Base-by-base conservation (phyloP, 2,113 vertebrate species). In the Myodes glareolus region DNA sequence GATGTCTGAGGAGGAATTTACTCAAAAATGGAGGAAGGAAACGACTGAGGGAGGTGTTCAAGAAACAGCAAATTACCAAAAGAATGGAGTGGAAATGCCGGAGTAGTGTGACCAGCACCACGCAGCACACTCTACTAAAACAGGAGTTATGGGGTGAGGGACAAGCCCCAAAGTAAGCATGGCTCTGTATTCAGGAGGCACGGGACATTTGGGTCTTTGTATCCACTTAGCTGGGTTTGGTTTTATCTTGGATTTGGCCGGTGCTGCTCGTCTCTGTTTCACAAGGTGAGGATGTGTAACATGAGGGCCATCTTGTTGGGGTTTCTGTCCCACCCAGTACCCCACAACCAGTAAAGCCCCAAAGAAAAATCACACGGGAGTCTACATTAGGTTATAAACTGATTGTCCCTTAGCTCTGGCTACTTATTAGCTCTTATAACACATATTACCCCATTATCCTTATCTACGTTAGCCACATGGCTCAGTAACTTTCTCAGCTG, bases 1-100 rank as follows among this genome's bases (percentile, higher is more conserved):
- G 73, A 68, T 47, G 63, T 67, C 81, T 94, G 55, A 39, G 27
- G 76, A 94, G 23, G 50, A 33, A 89, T 80, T 84, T 89, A 72
- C 77, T 91, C 68, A 33, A 75, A 76, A 94, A 70, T 9, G 29
- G 81, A 86, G 91, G 72, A 67, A 95, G 55, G 27, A 76, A 61
- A 75, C 70, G 21, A 39, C 7, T 90, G 11, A 17, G 73, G 42
- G 88, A 47, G 52, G 19, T 88, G 47, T 36, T 23, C 55, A 68
- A 63, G 31, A 94, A 73, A 39, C 47, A 77, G 61, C 42, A 93
- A 92, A 90, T 92, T 80, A 55, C 7, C 19, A 50, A 91, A 19
- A 36, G 42, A 81, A 68, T 16, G 52, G 31, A 75, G 58, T 73
- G 45, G 61, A 65, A 52, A 84, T 50, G 42, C 10, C 36, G 55